Evolutionary conservation across 2,888 invertebrate genomes (phyloP).

Genomic region (Aricia artaxerxes): DNA sequence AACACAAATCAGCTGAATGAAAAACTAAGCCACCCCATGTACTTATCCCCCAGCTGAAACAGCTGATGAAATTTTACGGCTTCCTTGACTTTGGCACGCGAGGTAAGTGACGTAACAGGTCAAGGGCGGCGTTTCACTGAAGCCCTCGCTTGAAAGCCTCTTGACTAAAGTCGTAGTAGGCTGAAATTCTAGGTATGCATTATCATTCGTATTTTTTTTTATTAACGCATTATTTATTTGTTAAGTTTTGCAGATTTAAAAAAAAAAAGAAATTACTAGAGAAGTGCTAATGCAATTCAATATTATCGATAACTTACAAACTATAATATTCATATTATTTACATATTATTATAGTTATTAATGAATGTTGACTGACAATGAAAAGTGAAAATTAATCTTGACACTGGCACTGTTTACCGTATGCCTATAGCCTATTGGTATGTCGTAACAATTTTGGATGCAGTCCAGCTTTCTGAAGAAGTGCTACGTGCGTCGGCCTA

Average conservation of each 20-base stretch:
- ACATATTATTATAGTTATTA: not conserved
- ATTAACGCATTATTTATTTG: not conserved
- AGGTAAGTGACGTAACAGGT: slow-evolving; percentile 22
- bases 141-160: slow-evolving; percentile 11
- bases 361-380: slow-evolving; percentile 48
- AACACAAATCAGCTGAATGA: slow-evolving; percentile 34
- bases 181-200: not conserved
- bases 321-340: not conserved
- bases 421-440: slow-evolving; percentile 44
- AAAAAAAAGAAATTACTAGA: not conserved
- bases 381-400: slow-evolving; percentile 67
- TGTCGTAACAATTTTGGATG: slow-evolving; percentile 54
- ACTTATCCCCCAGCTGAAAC: slow-evolving; percentile 25
- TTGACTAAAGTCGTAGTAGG: slow-evolving; percentile 3
- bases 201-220: not conserved
- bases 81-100: slow-evolving; percentile 48
- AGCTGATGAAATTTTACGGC: slow-evolving; percentile 52
- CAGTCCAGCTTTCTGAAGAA: slow-evolving; percentile 58
- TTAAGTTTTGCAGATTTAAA: not conserved
- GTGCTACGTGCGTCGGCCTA: slow-evolving; percentile 7
- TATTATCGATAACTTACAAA: slow-evolving; percentile 21
- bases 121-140: slow-evolving; percentile 17
- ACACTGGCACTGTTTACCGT: slow-evolving; percentile 53
- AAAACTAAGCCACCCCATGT: slow-evolving; percentile 13
- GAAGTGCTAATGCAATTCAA: not conserved